phyloP scores from a whole-genome alignment of 2,113 vertebrate genomes.

The Crotalus tigris region DNA sequence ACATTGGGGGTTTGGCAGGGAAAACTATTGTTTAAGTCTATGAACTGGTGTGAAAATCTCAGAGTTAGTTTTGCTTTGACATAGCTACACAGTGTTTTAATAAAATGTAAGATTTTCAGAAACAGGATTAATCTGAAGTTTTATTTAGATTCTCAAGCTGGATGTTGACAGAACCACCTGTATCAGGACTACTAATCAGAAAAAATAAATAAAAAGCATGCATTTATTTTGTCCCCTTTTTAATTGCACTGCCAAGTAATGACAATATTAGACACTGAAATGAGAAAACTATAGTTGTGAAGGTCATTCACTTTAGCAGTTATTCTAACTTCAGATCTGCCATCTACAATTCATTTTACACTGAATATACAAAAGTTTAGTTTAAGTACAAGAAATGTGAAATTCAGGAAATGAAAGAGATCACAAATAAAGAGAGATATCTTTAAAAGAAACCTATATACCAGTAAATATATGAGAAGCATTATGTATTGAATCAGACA shows the following conservation, averaged over 20 bases:
- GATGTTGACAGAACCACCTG: not conserved
- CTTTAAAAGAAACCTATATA: not conserved
- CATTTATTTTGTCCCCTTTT: not conserved
- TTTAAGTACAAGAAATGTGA: not conserved
- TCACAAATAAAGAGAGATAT: not conserved
- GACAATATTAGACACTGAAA: not conserved
- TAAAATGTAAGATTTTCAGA: too few relatives aligned
- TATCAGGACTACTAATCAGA: not conserved
- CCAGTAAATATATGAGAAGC: not conserved
- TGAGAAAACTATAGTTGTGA: not conserved
- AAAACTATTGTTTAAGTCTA: too few relatives aligned
- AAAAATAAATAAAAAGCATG: not conserved
- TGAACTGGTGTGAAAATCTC: too few relatives aligned
- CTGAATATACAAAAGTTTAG: not conserved
- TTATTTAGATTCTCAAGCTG: too few relatives aligned
- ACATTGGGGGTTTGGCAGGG: too few relatives aligned
- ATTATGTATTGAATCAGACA: not conserved
- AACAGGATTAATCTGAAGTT: too few relatives aligned
- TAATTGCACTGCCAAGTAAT: accelerated
- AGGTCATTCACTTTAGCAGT: not conserved
- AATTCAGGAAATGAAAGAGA: not conserved
- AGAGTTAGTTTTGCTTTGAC: too few relatives aligned
- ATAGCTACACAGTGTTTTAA: too few relatives aligned
- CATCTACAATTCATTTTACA: not conserved
- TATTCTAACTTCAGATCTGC: not conserved